Conservation (phyloP, 1,140 invertebrate genomes). For the Chelonus insularis region DNA sequence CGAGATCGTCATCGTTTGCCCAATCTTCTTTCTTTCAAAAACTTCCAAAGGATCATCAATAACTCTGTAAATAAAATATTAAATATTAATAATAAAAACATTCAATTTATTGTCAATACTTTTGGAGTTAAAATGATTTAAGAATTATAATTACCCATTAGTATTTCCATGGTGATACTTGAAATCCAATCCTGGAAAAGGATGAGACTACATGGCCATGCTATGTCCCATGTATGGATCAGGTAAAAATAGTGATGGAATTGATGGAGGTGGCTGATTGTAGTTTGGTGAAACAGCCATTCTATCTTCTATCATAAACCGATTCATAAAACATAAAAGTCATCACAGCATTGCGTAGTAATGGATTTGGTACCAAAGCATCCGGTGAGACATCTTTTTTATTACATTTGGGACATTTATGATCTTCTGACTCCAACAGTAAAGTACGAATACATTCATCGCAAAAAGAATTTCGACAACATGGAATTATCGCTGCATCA, state of each 20-base stretch:
- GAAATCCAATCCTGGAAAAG: constrained; percentile 52
- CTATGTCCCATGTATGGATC: constrained; percentile 55
- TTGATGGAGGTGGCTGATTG: constrained; percentile 51
- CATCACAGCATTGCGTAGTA: constrained; percentile 82
- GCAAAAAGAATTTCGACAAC: constrained; percentile 98
- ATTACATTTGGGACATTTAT: constrained; percentile 91
- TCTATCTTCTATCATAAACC: constrained; percentile 69
- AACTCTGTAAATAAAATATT: too few species aligned
- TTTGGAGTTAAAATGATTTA: too few species aligned
- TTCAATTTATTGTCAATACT: too few species aligned
- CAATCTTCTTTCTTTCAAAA: constrained; percentile 72
- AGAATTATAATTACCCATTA: constrained; percentile 44
- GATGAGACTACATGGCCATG: constrained; percentile 55
- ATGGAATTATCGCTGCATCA: constrained; percentile 95
- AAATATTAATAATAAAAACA: constrained; percentile 46
- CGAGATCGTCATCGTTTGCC: constrained; percentile 63
- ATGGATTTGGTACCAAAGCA: constrained; percentile 90
- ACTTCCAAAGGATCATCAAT: constrained; percentile 82
- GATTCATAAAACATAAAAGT: constrained; percentile 90
- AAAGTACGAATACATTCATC: constrained; percentile 93
- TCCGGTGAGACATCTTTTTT: constrained; percentile 91
- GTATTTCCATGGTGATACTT: constrained; percentile 56
- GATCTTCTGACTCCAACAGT: constrained; percentile 90
- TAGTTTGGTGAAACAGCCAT: constrained; percentile 51
- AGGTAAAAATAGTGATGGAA: constrained; percentile 49